phyloP scores from a whole-genome alignment of 2,888 invertebrate species.

The Muscina levida region DNA sequence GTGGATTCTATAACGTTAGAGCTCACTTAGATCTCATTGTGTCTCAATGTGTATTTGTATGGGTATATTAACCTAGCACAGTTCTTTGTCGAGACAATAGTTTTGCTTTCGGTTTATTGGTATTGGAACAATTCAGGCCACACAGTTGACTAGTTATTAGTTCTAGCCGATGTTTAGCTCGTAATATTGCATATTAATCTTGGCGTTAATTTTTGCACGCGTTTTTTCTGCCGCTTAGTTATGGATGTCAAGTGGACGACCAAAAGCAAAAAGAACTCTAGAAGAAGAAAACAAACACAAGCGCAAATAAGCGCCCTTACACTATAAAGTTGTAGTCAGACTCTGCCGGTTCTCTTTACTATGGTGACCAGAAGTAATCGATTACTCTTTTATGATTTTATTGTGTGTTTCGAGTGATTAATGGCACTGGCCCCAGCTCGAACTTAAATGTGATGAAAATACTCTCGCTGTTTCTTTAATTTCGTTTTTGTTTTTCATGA shows the following conservation, averaged over 20 bases:
- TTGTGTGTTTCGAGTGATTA: not conserved
- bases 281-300: not conserved
- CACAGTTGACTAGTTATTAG: too few relatives aligned
- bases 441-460: not conserved
- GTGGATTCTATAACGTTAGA: too few relatives aligned
- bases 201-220: too few relatives aligned
- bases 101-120: too few relatives aligned
- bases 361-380: too few relatives aligned
- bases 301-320: not conserved
- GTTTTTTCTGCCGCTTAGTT: not conserved
- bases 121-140: too few relatives aligned
- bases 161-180: too few relatives aligned
- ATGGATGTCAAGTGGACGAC: constrained; percentile 9
- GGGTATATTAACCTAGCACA: not conserved
- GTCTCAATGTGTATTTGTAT: not conserved
- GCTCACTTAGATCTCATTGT: not conserved
- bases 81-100: too few relatives aligned
- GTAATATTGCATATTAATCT: too few relatives aligned
- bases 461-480: constrained; percentile 15
- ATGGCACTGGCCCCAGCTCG: not conserved
- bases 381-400: not conserved
- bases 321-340: not conserved
- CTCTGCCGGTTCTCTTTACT: not conserved
- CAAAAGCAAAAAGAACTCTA: not conserved
- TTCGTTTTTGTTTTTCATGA: not conserved